Percentiles rank a stretch among this genome's conserved stretches.
Conservation (phyloP, 1,140 invertebrate genomes). For the Magallana gigas region DNA sequence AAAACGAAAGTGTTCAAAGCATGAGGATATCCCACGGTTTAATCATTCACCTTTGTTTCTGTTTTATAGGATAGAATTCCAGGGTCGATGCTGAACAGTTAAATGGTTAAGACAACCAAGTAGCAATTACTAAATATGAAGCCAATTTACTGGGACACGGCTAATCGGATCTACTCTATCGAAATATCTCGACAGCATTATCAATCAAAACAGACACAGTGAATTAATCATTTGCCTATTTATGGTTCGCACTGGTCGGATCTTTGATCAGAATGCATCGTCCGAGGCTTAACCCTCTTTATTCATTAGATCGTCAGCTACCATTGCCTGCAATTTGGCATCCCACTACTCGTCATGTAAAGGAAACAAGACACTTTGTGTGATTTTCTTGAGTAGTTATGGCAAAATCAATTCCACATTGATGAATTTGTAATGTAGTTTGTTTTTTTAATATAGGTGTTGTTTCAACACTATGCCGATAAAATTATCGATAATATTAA, state of each 20-base stretch:
- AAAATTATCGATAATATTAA: no score
- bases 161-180: constrained; percentile 3
- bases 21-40: no score
- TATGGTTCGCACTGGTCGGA: neutral
- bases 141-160: constrained; percentile 24
- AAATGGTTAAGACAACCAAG: neutral
- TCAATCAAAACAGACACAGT: constrained; percentile 33
- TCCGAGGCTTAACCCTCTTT: neutral
- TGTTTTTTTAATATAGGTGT: no score
- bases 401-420: no score
- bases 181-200: constrained; percentile 1
- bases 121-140: constrained; percentile 29
- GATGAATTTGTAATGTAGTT: no score
- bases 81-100: neutral
- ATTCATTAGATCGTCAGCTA: neutral
- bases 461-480: no score
- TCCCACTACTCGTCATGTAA: neutral
- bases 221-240: constrained; percentile 18
- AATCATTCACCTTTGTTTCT: neutral
- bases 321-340: neutral
- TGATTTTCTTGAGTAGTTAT: neutral
- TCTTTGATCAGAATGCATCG: neutral
- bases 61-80: constrained; percentile 6
- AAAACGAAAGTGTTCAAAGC: no score
- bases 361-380: neutral